Percentiles rank a stretch among this genome's conserved stretches.
Conservation (phyloP, 1,140 invertebrate species). For the Dysdera silvatica region DNA sequence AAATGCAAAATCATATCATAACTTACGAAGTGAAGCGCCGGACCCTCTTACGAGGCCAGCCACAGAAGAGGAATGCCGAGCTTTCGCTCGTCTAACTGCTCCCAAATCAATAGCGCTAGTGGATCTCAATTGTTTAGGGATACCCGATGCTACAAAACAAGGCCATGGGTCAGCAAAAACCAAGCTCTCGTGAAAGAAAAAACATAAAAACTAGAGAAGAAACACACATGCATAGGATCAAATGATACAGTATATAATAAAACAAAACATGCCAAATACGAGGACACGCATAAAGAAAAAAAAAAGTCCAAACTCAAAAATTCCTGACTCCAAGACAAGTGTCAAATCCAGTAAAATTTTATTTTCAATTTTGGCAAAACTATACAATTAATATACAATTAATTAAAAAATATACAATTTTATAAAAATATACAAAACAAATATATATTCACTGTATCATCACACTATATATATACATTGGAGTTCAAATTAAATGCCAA, state of each 20-base stretch:
- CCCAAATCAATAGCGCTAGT: constrained; percentile 88
- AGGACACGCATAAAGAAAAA: neutral
- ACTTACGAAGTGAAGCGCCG: constrained; percentile 67
- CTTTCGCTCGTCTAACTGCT: constrained; percentile 74
- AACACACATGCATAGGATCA: too few species aligned
- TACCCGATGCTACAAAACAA: constrained; percentile 26
- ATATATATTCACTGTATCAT: too few species aligned
- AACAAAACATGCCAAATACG: neutral
- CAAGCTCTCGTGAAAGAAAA: constrained; percentile 18
- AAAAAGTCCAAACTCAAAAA: neutral
- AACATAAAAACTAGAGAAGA: constrained; percentile 6
- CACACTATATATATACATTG: too few species aligned
- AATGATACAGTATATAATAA: neutral
- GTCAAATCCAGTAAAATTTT: too few species aligned
- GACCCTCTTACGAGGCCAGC: constrained; percentile 58
- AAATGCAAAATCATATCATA: constrained; percentile 10
- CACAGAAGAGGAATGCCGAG: constrained; percentile 65
- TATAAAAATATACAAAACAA: too few species aligned
- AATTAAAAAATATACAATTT: too few species aligned
- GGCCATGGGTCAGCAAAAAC: neutral
- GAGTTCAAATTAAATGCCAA: too few species aligned
- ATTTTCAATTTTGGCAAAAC: too few species aligned
- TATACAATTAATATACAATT: too few species aligned
- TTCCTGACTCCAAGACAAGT: too few species aligned
- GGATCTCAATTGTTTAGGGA: constrained; percentile 57